A percentile compares a stretch with the other conserved stretches of the same genome.
These are phyloP conservation scores for Busarellus nigricollis DNA, from an alignment of 2,797 vertebrate species.

Conservation along the genomic window DNA sequence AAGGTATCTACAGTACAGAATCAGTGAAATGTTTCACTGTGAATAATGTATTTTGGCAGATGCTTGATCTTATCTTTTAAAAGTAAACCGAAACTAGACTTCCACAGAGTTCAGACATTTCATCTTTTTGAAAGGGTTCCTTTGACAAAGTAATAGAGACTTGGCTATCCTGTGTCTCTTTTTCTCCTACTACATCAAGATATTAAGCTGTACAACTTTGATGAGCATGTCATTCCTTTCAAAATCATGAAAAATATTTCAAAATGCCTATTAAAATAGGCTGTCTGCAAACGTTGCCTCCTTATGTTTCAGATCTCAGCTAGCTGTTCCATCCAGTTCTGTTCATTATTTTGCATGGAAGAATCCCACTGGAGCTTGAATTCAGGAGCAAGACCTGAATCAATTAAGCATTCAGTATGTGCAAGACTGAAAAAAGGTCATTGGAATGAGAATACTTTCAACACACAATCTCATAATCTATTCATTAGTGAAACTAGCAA, in stretches of 20 bases:
- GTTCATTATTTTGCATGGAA: not conserved
- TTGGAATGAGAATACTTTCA: not conserved
- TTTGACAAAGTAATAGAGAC: slow-evolving; percentile 26
- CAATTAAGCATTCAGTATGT: not conserved
- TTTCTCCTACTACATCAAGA: not conserved
- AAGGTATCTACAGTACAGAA: slow-evolving; percentile 3
- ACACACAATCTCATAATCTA: not conserved
- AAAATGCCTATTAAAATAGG: not conserved
- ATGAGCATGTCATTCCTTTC: not conserved
- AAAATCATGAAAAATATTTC: not conserved
- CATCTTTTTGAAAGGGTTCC: not conserved
- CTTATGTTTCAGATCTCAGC: not conserved
- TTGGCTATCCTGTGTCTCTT: not conserved
- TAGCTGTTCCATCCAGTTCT: not conserved
- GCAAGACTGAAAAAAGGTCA: not conserved
- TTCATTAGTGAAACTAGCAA: not conserved
- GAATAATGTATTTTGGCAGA: slow-evolving; percentile 60
- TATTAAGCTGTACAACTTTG: not conserved
- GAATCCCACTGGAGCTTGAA: not conserved
- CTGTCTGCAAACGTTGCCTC: not conserved
- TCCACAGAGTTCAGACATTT: slow-evolving; percentile 22
- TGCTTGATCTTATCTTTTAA: slow-evolving; percentile 42
- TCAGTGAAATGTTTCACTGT: slow-evolving; percentile 44
- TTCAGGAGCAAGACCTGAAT: not conserved
- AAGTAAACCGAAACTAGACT: slow-evolving; percentile 35